These are phyloP conservation scores for Chrysaora quinquecirrha DNA, from an alignment of 30 jellyfish, hydroid and myxozoan species.

Conservation along the genomic window DNA sequence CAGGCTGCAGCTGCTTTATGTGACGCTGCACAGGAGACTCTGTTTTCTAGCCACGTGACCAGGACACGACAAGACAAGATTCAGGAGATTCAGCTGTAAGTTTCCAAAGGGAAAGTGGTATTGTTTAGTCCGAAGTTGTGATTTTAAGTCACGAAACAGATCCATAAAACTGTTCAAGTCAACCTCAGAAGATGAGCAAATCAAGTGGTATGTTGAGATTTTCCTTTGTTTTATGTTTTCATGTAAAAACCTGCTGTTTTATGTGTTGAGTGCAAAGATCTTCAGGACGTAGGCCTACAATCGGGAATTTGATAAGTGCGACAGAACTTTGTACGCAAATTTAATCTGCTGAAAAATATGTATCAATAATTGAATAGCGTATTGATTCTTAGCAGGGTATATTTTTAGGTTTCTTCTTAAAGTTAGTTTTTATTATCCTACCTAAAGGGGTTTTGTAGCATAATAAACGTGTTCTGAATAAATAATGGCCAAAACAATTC, in stretches of 20 bases:
- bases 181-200: neutral
- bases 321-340: too few species aligned
- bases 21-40: constrained; percentile 1
- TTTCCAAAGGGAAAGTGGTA: neutral
- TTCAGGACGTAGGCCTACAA: too few species aligned
- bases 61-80: constrained; percentile 5
- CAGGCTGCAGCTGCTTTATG: too few species aligned
- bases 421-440: too few species aligned
- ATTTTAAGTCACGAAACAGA: neutral
- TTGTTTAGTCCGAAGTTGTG: neutral
- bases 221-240: neutral
- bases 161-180: neutral
- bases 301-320: too few species aligned
- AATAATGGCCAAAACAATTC: too few species aligned
- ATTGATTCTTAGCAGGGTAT: neutral
- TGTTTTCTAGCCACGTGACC: neutral
- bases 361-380: neutral
- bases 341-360: neutral
- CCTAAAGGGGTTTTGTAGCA: too few species aligned
- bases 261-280: too few species aligned
- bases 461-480: too few species aligned
- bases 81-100: constrained; percentile 7
- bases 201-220: neutral
- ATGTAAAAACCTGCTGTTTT: neutral
- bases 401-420: too few species aligned